phyloP scores from a whole-genome alignment of 2,113 vertebrate species.

The Haemorhous mexicanus region DNA sequence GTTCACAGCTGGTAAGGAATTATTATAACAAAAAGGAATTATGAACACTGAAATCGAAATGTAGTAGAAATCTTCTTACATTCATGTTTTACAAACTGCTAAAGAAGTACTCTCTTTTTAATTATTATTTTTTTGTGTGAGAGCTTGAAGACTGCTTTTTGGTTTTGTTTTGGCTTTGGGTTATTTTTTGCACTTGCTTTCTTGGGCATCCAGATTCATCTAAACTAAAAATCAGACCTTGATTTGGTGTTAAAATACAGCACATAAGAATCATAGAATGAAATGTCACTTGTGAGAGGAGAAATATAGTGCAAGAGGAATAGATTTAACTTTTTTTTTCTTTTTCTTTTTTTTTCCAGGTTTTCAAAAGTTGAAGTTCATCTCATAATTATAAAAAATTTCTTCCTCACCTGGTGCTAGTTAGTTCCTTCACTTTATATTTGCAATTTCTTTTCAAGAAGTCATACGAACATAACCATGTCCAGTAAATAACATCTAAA shows the following conservation, averaged over 20 bases:
- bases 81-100: neutral
- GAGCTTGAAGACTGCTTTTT: accelerated
- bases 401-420: neutral
- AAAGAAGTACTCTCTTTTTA: neutral
- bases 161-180: accelerated
- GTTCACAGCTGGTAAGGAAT: neutral
- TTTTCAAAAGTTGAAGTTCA: neutral
- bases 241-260: neutral
- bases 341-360: neutral
- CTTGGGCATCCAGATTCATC: neutral
- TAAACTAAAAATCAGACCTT: neutral
- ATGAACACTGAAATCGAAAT: neutral
- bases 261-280: neutral
- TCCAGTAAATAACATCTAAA: neutral
- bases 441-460: neutral
- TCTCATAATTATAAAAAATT: neutral
- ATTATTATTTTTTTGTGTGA: no score
- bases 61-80: neutral
- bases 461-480: neutral
- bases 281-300: neutral
- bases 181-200: neutral
- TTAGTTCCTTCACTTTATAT: neutral
- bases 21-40: neutral
- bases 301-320: neutral
- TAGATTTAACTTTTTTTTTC: neutral